Conservation (phyloP, 2,113 vertebrate genomes). For the Charina bottae region DNA sequence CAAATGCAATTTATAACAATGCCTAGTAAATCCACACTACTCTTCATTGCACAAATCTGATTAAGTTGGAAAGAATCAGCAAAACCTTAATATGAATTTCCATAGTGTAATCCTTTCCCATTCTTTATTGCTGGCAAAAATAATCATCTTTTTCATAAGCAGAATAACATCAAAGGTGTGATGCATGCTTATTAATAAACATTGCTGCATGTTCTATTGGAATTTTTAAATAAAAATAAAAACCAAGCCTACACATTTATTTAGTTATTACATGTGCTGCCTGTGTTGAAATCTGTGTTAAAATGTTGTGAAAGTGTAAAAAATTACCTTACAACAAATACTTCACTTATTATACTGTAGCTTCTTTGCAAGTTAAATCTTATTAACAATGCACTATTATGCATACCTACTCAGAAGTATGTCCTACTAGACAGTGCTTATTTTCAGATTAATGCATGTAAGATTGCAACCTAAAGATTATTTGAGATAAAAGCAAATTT, state of each 20-base stretch:
- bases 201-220: slow-evolving; percentile 17
- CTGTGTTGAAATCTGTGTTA: background rate
- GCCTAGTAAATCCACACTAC: slow-evolving; percentile 55
- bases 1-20: slow-evolving; percentile 68
- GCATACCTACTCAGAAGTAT: background rate
- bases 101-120: slow-evolving; percentile 8
- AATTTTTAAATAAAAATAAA: slow-evolving; percentile 5
- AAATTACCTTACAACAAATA: background rate
- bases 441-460: background rate
- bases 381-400: background rate
- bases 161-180: slow-evolving; percentile 30
- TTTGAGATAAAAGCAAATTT: background rate
- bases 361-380: background rate
- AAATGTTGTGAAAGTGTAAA: background rate
- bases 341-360: background rate
- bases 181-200: slow-evolving; percentile 20
- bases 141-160: slow-evolving; percentile 35
- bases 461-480: background rate
- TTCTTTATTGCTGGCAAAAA: slow-evolving; percentile 29
- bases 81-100: slow-evolving; percentile 40
- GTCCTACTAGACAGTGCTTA: background rate
- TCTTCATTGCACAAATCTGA: slow-evolving; percentile 65
- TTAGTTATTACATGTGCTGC: background rate
- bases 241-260: background rate
- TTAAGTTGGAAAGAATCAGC: slow-evolving; percentile 58